Evolutionary conservation across 2,888 invertebrate genomes (phyloP).

Genomic region (Rotaria sp.): DNA sequence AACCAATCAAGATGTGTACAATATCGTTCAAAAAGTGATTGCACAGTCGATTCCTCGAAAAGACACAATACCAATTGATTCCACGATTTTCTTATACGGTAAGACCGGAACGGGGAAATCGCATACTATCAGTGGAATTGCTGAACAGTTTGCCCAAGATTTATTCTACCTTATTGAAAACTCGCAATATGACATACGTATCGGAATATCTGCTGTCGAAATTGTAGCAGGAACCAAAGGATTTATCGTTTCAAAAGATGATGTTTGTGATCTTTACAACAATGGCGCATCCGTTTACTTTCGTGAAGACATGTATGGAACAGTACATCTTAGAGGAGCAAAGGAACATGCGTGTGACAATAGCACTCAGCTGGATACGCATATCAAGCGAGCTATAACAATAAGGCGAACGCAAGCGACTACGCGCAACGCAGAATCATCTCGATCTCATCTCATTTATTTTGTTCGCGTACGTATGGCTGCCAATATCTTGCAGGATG

Average conservation of each 20-base stretch:
- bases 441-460: constrained; percentile 1
- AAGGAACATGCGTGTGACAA: background rate
- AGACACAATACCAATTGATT: background rate
- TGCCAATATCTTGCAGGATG: background rate
- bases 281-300: background rate
- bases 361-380: background rate
- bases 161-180: background rate
- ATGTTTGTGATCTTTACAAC: background rate
- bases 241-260: background rate
- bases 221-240: background rate
- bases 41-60: background rate
- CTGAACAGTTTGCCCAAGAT: background rate
- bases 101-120: background rate
- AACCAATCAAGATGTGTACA: background rate
- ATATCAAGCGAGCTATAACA: background rate
- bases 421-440: background rate
- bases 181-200: background rate
- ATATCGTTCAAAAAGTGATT: background rate
- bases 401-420: background rate
- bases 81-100: background rate
- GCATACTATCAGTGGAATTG: background rate
- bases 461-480: background rate
- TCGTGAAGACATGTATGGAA: background rate
- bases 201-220: background rate
- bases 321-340: background rate